phyloP scores from a whole-genome alignment of 2,113 vertebrate species.

The Macquaria ambigua region DNA sequence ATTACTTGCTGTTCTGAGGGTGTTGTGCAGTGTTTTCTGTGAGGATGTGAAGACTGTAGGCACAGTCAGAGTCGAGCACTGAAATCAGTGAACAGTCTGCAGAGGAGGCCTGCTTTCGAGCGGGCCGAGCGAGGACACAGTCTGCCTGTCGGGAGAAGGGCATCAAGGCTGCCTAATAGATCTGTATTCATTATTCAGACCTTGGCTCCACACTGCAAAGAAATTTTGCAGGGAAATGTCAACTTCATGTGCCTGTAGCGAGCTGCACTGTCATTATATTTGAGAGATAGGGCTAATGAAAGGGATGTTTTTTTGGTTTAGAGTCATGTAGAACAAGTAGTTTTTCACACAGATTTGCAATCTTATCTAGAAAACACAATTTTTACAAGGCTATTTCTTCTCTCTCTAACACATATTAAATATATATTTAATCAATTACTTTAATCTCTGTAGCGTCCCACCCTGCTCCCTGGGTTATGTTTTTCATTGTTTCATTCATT shows the following conservation, averaged over 20 bases:
- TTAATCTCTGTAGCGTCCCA: no score
- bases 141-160: conserved; percentile 21
- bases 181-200: conserved; percentile 73
- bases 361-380: neutral
- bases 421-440: neutral
- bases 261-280: conserved; percentile 33
- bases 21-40: conserved; percentile 9
- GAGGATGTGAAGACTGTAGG: conserved; percentile 3
- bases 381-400: neutral
- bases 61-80: neutral
- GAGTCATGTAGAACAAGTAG: conserved; percentile 6
- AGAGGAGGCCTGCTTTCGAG: conserved; percentile 12
- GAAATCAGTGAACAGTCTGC: conserved; percentile 23
- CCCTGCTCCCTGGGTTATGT: no score
- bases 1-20: neutral
- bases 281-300: conserved; percentile 26
- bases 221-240: conserved; percentile 50
- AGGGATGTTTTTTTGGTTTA: conserved; percentile 10
- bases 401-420: neutral
- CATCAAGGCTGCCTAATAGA: conserved; percentile 55
- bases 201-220: conserved; percentile 31
- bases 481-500: no score
- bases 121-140: conserved; percentile 41
- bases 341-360: neutral
- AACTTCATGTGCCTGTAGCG: conserved; percentile 27